Evolutionary conservation across 2,797 vertebrate species (phyloP).

Genomic region (Lates japonicus): DNA sequence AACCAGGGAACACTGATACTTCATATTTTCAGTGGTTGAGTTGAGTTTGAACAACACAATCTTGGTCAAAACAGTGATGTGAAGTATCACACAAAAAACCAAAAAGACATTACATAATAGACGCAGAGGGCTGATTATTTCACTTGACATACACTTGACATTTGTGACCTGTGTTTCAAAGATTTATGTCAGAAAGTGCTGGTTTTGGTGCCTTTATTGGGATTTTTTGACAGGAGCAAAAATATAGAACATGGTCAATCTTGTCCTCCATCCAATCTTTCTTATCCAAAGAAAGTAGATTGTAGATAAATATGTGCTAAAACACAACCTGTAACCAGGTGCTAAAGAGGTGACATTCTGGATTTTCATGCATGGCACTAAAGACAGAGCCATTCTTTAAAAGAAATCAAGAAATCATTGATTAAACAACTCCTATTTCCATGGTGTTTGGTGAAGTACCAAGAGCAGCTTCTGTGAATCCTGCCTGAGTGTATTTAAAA

Average conservation of each 20-base stretch:
- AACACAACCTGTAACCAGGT: not conserved
- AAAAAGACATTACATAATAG: not conserved
- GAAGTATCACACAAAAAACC: too few relatives aligned
- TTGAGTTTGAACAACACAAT: not conserved
- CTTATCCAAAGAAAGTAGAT: too few relatives aligned
- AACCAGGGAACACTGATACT: not conserved
- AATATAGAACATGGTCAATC: too few relatives aligned
- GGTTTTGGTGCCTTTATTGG: too few relatives aligned
- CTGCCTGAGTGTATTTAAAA: slow-evolving; percentile 22
- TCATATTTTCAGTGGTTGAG: not conserved
- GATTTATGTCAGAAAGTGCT: too few relatives aligned
- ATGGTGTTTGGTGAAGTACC: slow-evolving; percentile 9
- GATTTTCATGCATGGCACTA: not conserved
- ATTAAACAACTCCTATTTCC: slow-evolving; percentile 24
- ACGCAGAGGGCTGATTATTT: not conserved
- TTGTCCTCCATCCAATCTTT: too few relatives aligned
- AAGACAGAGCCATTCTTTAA: not conserved
- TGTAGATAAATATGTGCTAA: not conserved
- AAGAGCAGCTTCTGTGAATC: not conserved
- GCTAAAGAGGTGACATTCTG: not conserved
- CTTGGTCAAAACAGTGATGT: not conserved
- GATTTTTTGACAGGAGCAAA: too few relatives aligned
- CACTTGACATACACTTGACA: too few relatives aligned
- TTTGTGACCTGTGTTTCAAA: too few relatives aligned
- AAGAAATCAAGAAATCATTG: slow-evolving; percentile 22